phyloP scores from a whole-genome alignment of 2,113 vertebrate species.

The Ictalurus furcatus region DNA sequence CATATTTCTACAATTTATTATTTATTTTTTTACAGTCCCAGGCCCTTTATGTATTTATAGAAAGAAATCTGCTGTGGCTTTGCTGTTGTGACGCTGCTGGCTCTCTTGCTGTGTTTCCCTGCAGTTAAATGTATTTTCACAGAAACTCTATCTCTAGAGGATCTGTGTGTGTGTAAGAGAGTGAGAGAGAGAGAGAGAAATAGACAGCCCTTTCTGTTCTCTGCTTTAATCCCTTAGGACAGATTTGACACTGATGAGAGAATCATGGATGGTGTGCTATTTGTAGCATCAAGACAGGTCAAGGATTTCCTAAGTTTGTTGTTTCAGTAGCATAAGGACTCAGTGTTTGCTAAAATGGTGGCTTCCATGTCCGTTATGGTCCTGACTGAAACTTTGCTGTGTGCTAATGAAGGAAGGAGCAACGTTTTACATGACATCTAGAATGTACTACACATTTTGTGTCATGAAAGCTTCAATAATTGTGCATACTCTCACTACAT shows the following conservation, averaged over 20 bases:
- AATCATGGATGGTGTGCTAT: conserved; percentile 55
- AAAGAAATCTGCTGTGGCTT: neutral
- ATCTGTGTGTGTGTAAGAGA: neutral
- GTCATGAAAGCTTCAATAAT: neutral
- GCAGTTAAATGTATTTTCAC: conserved; percentile 15
- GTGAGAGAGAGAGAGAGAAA: neutral
- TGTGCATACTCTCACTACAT: neutral
- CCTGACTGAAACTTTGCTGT: neutral
- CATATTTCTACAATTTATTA: neutral
- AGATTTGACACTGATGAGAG: conserved; percentile 24
- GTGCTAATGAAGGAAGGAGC: neutral
- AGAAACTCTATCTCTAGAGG: neutral
- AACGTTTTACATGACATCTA: neutral
- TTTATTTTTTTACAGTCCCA: neutral
- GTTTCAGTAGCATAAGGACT: neutral
- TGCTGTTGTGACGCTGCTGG: conserved; percentile 4
- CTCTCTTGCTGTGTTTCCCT: neutral
- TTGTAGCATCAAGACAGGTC: conserved; percentile 47
- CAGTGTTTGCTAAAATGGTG: neutral
- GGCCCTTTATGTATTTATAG: conserved; percentile 3
- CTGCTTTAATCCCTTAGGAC: conserved; percentile 4
- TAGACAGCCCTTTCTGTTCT: neutral
- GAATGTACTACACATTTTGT: neutral
- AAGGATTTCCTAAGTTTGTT: neutral
- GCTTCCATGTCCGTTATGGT: neutral